Percentiles rank a stretch among this genome's conserved stretches.
These are phyloP conservation scores for Trachelus stipa DNA, from an alignment of 2,888 invertebrate species.

Conservation along the genomic window DNA sequence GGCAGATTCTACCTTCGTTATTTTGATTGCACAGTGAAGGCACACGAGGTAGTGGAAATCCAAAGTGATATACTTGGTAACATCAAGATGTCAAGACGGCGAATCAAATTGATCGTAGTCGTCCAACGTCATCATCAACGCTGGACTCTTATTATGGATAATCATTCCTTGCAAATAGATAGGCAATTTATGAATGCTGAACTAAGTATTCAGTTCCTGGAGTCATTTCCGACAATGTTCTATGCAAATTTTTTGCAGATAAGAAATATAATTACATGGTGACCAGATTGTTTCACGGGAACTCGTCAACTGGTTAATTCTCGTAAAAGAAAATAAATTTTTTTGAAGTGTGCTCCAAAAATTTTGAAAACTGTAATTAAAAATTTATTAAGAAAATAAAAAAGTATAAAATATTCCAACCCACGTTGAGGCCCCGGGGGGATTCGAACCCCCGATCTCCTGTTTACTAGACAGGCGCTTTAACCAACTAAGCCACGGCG, in stretches of 20 bases:
- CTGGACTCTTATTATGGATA: neutral
- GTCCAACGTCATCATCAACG: neutral
- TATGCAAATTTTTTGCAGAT: neutral
- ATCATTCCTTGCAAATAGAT: neutral
- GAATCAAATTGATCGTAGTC: neutral
- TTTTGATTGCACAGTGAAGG: neutral
- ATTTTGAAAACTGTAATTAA: neutral
- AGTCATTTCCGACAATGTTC: neutral
- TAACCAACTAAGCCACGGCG: constrained; percentile 85
- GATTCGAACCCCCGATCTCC: constrained; percentile 78
- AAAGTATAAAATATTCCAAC: neutral
- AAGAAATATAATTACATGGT: neutral
- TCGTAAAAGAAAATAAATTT: neutral
- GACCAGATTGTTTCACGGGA: neutral
- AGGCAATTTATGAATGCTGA: neutral
- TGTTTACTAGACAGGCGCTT: constrained; percentile 80
- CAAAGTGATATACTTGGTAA: neutral
- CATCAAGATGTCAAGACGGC: neutral
- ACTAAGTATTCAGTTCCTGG: neutral
- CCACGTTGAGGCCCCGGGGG: constrained; percentile 70
- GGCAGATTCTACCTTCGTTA: neutral
- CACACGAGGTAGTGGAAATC: neutral
- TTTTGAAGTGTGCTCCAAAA: neutral
- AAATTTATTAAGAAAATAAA: neutral
- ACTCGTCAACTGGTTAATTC: neutral